A percentile compares a stretch with the other conserved stretches of the same genome.
phyloP scores from a whole-genome alignment of 2,888 invertebrate species.

The Osmoderma eremita region DNA sequence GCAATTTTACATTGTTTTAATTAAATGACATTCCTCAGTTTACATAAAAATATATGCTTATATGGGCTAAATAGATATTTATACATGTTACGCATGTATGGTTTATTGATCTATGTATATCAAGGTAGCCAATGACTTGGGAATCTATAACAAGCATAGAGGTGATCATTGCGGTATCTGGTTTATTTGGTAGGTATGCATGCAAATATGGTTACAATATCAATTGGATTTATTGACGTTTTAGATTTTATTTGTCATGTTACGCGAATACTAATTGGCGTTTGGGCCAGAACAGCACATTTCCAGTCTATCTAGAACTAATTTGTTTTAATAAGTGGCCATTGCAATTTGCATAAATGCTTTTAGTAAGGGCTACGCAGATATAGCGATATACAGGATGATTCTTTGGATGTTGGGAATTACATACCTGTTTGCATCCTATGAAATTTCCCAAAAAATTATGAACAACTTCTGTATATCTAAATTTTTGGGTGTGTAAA shows the following conservation, averaged over 20 bases:
- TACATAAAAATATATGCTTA: no score
- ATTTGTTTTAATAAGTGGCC: slow-evolving; percentile 15
- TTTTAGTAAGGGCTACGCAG: not conserved
- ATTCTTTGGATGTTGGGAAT: no score
- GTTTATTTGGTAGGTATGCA: slow-evolving; percentile 23
- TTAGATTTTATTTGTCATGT: slow-evolving; percentile 6
- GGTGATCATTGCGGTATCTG: slow-evolving; percentile 23
- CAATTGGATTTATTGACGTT: slow-evolving; percentile 17
- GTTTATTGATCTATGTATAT: slow-evolving; percentile 24
- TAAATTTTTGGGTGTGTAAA: no score
- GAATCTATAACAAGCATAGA: slow-evolving; percentile 32
- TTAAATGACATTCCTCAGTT: no score
- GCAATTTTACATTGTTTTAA: no score
- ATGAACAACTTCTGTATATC: no score
- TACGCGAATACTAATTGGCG: not conserved
- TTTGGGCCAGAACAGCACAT: not conserved
- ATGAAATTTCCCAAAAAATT: no score
- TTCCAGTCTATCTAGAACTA: not conserved
- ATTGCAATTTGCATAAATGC: slow-evolving; percentile 18
- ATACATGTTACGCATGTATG: not conserved
- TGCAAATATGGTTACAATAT: slow-evolving; percentile 32
- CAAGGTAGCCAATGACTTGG: not conserved
- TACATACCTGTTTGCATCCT: no score
- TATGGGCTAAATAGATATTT: slow-evolving; percentile 14
- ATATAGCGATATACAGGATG: slow-evolving; percentile 8